Evolutionary conservation across 2,113 vertebrate genomes (phyloP), one percentile per base, ranked within the genome.

Genomic region (Nyctibius bracteatus): DNA sequence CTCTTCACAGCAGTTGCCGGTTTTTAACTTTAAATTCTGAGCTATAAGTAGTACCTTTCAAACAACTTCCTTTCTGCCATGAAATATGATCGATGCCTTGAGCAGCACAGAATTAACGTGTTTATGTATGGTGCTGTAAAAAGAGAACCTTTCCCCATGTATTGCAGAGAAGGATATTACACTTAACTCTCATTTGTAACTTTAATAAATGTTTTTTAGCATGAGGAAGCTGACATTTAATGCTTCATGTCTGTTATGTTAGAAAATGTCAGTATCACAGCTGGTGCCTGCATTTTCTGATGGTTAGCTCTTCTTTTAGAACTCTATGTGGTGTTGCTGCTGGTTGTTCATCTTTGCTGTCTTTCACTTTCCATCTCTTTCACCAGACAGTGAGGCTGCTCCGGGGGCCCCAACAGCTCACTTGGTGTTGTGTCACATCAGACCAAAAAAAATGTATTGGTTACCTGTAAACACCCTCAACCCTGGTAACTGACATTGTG

Each of bases 11-110:
- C 89, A 61, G 33, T 81, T 94, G 81, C 62, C 92, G 91, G 8
- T 67, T 88, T 96, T 95, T 88, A 90, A 92, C 62, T 93, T 65
- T 9, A 74, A 92, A 85, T 88, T 91, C 57, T 89, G 66, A 93
- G 78, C 91, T 93, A n/a, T 35, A 80, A 51, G 39, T 24, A 86
- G 39, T 59, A 92, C 82, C 67, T 94, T 39, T 59, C 85, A 70
- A 77, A 55, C 31, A 79, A 74, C 46, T 94, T 58, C 47, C 39
- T 71, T 95, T 95, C 83, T 65, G 90, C 88, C 46, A 49, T 93
- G 49, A 94, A 96, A 66, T 49, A 30, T 49, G 63, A 68, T 19
- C 4, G 33, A 24, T 82, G 44, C 43, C 24, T 71, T 59, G 51
- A 92, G 35, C 65, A 88, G 88, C 88, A 66, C n/a, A 28, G 11